A percentile compares a stretch with the other conserved stretches of the same genome.
phyloP scores from a whole-genome alignment of 2,113 vertebrate species.

The Rana temporaria region DNA sequence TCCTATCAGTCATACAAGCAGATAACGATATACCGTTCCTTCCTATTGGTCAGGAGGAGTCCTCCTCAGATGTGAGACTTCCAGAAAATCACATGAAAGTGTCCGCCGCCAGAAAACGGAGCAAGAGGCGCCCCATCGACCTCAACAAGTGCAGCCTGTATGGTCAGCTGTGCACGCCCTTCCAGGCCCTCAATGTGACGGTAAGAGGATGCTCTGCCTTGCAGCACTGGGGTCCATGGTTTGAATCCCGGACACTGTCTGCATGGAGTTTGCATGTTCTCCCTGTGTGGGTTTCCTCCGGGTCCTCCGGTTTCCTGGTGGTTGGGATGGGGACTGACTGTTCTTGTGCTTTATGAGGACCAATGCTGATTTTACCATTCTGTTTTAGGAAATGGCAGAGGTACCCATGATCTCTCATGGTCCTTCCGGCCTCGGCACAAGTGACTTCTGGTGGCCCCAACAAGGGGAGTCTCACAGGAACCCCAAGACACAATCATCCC shows the following conservation, averaged over 20 bases:
- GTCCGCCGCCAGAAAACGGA: background rate
- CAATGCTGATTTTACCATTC: background rate
- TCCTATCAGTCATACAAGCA: too few relatives aligned
- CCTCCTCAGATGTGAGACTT: too few relatives aligned
- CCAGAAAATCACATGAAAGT: constrained; percentile 58
- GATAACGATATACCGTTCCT: background rate
- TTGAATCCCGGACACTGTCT: too few relatives aligned
- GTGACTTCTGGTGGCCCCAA: background rate
- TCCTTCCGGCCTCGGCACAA: background rate
- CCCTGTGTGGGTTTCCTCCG: too few relatives aligned
- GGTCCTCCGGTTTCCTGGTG: too few relatives aligned
- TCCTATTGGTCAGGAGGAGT: background rate
- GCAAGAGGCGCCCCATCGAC: constrained; percentile 42
- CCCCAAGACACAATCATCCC: background rate
- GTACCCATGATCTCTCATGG: too few relatives aligned
- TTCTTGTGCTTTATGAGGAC: too few relatives aligned
- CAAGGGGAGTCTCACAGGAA: background rate
- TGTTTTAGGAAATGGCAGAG: background rate
- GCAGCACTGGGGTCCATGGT: too few relatives aligned
- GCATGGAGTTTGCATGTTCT: too few relatives aligned
- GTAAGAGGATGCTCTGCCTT: constrained; percentile 57
- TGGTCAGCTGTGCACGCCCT: constrained; percentile 61
- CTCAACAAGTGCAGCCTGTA: constrained; percentile 55
- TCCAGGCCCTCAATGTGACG: constrained; percentile 55
- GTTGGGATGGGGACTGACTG: too few relatives aligned